Evolutionary conservation across 2,797 vertebrate genomes (phyloP).

Genomic region (Capromys pilorides): DNA sequence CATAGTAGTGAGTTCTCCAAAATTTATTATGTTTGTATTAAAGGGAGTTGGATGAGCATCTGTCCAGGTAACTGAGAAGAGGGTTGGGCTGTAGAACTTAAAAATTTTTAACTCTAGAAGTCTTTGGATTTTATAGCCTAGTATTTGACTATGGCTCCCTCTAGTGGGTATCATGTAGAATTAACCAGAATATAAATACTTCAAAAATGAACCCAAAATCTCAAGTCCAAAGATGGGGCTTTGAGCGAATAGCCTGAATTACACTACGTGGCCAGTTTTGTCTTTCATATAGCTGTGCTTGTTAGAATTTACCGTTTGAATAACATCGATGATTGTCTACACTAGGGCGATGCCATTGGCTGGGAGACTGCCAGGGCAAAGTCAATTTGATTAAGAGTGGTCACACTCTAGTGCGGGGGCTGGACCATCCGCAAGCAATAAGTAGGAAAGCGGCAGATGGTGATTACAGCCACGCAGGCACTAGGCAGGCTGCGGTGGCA

Average conservation of each 20-base stretch:
- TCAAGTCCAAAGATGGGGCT: constrained; percentile 27
- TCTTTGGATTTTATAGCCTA: constrained; percentile 32
- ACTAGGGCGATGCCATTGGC: background rate
- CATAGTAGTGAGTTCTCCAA: background rate
- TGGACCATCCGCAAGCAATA: background rate
- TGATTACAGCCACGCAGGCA: background rate
- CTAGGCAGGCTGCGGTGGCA: background rate
- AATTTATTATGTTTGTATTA: background rate
- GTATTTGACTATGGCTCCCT: constrained; percentile 74
- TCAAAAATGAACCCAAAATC: constrained; percentile 17
- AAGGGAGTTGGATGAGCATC: background rate
- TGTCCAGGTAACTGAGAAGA: background rate
- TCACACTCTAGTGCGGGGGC: background rate
- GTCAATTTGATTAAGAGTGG: background rate
- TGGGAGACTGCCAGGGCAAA: background rate
- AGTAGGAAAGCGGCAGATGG: background rate
- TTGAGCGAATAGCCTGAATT: constrained; percentile 49
- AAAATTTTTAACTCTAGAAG: constrained; percentile 15
- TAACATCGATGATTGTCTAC: background rate
- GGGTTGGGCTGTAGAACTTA: background rate
- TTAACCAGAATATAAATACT: constrained; percentile 50
- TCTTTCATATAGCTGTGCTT: background rate
- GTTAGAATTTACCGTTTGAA: constrained; percentile 20
- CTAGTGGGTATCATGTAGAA: constrained; percentile 71
- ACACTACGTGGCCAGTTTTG: background rate